A percentile compares a stretch with the other conserved stretches of the same genome.
Conservation (phyloP, 2,888 invertebrate genomes). For the Cyrtodaria siliqua region DNA sequence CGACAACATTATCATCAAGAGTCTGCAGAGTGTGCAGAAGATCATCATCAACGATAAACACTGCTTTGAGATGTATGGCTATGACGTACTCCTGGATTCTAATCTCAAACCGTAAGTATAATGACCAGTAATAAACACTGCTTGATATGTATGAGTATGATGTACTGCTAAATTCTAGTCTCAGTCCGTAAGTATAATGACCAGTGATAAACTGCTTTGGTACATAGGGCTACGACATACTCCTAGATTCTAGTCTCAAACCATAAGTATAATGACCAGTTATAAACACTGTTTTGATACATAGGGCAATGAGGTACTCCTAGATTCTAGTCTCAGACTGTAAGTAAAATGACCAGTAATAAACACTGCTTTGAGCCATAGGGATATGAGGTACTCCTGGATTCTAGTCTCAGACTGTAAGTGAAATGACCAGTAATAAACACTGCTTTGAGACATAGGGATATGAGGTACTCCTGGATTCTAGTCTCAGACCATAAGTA, state of each 20-base stretch:
- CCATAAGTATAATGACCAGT: too few relatives aligned
- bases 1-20: conserved; percentile 88
- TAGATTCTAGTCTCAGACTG: conserved; percentile 88
- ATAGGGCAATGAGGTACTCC: conserved; percentile 89
- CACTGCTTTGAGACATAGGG: too few relatives aligned
- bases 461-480: too few relatives aligned
- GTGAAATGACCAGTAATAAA: too few relatives aligned
- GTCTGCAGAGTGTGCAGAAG: conserved; percentile 88
- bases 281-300: conserved; percentile 89
- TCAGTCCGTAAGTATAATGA: too few relatives aligned
- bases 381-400: conserved; percentile 89
- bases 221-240: too few relatives aligned
- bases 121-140: too few relatives aligned
- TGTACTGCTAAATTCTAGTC: too few relatives aligned
- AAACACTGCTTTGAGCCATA: conserved; percentile 89
- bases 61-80: conserved; percentile 90
- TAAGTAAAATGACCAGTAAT: conserved; percentile 87
- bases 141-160: too few relatives aligned
- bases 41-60: conserved; percentile 88
- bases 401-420: conserved; percentile 88
- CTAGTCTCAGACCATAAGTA: too few relatives aligned
- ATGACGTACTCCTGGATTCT: conserved; percentile 89
- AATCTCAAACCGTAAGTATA: conserved; percentile 88
- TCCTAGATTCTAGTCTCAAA: too few relatives aligned
- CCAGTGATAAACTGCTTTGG: too few relatives aligned